A percentile compares a stretch with the other conserved stretches of the same genome.
These are phyloP conservation scores for Procambarus virginalis DNA, from an alignment of 1,140 invertebrate species.

Conservation along the genomic window DNA sequence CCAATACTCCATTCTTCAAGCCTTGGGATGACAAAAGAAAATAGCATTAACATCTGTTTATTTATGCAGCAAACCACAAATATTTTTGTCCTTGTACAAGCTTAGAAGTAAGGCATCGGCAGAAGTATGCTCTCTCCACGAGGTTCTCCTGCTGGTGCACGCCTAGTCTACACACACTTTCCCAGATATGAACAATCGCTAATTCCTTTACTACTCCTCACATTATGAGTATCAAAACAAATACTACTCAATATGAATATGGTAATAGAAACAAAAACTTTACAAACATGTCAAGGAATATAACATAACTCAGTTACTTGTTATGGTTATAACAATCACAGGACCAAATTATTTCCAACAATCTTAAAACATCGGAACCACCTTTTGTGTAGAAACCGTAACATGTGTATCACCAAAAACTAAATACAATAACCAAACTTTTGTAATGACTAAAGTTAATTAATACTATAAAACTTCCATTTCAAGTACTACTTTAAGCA, in stretches of 20 bases:
- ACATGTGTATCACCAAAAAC: background rate
- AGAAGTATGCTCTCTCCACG: no score
- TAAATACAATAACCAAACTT: background rate
- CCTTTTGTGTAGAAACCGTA: background rate
- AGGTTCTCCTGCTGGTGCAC: no score
- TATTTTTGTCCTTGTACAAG: background rate
- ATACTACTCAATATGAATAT: background rate
- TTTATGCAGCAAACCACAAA: conserved; percentile 19
- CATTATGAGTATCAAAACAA: background rate
- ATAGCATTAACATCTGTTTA: conserved; percentile 21
- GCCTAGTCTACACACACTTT: no score
- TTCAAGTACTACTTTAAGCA: background rate
- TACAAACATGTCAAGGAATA: background rate
- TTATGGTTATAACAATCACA: background rate
- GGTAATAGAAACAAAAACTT: background rate
- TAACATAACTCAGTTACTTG: background rate
- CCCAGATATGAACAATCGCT: background rate
- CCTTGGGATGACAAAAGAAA: conserved; percentile 40
- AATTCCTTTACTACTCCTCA: background rate
- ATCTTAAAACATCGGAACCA: background rate
- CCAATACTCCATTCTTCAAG: conserved; percentile 39
- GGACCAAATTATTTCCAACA: background rate
- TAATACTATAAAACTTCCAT: background rate
- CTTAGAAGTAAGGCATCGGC: background rate
- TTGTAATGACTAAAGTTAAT: background rate